phyloP scores from a whole-genome alignment of 2,113 vertebrate genomes.

The Pomatostomus ruficeps region DNA sequence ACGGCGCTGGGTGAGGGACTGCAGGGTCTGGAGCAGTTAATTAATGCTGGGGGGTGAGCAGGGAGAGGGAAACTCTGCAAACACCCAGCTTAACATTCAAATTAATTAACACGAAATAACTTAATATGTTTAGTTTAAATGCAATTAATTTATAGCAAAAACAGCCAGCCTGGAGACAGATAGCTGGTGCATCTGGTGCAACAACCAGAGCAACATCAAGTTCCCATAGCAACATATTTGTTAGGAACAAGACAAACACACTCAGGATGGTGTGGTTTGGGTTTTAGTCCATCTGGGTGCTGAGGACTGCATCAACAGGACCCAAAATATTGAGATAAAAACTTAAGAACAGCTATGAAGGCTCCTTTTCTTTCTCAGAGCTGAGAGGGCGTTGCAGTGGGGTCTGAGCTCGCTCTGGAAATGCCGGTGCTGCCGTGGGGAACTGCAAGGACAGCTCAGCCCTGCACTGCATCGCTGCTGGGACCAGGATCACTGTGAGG shows the following conservation, averaged over 20 bases:
- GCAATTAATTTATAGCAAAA: conserved; percentile 67
- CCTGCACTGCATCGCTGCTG: not conserved
- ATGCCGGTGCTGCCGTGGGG: not conserved
- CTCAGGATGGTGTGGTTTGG: not conserved
- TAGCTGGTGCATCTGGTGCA: conserved; percentile 6
- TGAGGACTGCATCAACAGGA: not conserved
- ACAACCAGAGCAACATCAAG: conserved; percentile 39
- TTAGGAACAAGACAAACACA: conserved; percentile 38
- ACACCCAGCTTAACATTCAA: conserved; percentile 53
- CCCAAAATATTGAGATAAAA: not conserved
- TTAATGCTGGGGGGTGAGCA: conserved; percentile 34
- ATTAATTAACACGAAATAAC: conserved; percentile 71
- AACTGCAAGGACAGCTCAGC: not conserved
- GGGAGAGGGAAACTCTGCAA: not conserved
- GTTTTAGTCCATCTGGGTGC: not conserved
- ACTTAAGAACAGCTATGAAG: not conserved
- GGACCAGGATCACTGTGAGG: not conserved
- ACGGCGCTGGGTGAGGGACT: not conserved
- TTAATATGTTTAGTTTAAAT: conserved; percentile 69
- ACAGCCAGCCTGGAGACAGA: conserved; percentile 31
- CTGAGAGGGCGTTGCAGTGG: not conserved
- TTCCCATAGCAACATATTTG: conserved; percentile 72
- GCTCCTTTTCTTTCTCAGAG: not conserved
- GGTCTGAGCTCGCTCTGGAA: not conserved
- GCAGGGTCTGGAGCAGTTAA: conserved; percentile 57